Base-by-base conservation (phyloP, 2,797 vertebrate genomes). In the Rachycentron canadum region DNA sequence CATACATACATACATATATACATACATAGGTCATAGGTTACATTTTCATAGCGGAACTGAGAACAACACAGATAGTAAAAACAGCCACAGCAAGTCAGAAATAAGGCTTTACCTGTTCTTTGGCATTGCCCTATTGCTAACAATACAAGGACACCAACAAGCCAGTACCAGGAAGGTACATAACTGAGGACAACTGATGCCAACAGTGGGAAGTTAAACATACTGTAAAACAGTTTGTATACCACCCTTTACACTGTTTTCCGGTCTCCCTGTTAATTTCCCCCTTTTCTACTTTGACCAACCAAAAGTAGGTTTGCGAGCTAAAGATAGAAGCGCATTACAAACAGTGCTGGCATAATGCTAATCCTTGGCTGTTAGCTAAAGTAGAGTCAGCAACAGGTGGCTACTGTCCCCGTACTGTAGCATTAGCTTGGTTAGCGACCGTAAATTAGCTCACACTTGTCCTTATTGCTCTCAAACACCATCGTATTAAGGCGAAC, bases 381-480 rank as follows among this genome's bases (percentile, higher is more conserved):
- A 32, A 28, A 78, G 65, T 61, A 21, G 32, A 58, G 67, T 28
- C 52, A 79, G 87, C 91, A 89, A 91, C 92, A 93, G 92, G 90
- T 92, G 89, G 78, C 75, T 85, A 47, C 68, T 36, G 67, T 58
- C 52, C 66, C 73, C 28, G 16, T 45, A 16, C 67, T 68, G 57
- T 73, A 82, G 69, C 64, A 12, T 69, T 87, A 86, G 88, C 89
- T 36, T 45, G 23, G 65, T 36, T 62, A 76, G 86, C 88, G 56
- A 10, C 34, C 7, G 5, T 21, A 17, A 66, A 63, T 32, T 47
- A 81, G 72, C 77, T 43, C 34, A 30, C 13, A 43, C 41, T 60
- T 73, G 21, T 41, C 28, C 21, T 16, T 67, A 2, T 1, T 28
- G 13, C 2, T 60, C 3, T 26, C 7, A 63, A 32, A 28, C 1